phyloP scores from a whole-genome alignment of 2,888 invertebrate species.

The Pammene aurita region DNA sequence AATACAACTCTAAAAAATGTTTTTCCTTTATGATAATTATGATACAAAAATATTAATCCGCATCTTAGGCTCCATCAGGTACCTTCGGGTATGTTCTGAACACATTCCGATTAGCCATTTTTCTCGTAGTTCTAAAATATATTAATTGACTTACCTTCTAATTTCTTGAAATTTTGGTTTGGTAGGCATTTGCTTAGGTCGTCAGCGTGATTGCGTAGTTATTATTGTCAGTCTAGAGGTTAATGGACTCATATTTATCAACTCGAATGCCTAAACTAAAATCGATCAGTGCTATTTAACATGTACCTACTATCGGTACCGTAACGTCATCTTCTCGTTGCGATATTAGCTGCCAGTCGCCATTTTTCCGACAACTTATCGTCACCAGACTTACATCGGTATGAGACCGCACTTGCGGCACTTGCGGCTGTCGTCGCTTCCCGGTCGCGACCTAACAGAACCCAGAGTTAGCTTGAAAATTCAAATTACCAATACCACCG shows the following conservation, averaged over 20 bases:
- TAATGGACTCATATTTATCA: constrained; percentile 4
- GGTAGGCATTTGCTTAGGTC: neutral
- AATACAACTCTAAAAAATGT: constrained; percentile 4
- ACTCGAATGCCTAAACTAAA: constrained; percentile 8
- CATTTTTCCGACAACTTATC: neutral
- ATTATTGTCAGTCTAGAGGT: constrained; percentile 2
- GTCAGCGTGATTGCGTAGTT: neutral
- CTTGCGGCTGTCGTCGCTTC: neutral
- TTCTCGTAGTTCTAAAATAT: neutral
- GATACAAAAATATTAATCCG: neutral
- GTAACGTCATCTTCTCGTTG: neutral
- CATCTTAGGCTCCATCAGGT: too few species aligned
- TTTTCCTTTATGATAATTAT: too few species aligned
- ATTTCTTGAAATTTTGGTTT: neutral
- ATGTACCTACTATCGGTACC: neutral
- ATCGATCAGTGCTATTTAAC: neutral
- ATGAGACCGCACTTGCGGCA: neutral
- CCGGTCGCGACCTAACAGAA: too few species aligned
- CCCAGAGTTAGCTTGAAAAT: too few species aligned
- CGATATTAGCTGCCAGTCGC: neutral
- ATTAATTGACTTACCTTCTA: neutral
- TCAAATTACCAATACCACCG: too few species aligned
- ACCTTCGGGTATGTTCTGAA: too few species aligned
- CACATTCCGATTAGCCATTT: neutral
- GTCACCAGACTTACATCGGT: neutral